Conservation (phyloP, 2,797 vertebrate species). For the Clarias platycephalus region DNA sequence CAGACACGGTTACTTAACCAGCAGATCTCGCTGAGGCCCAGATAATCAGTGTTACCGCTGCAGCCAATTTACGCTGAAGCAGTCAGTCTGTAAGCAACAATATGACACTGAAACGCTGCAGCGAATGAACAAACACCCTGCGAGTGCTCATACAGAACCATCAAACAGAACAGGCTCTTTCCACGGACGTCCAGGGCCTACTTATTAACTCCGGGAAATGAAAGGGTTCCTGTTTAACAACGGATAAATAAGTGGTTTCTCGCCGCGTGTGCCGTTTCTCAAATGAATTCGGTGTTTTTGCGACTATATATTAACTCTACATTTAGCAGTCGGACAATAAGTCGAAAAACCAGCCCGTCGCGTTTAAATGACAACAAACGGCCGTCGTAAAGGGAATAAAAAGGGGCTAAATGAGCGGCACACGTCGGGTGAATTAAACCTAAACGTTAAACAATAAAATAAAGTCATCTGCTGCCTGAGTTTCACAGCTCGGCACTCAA, state of each 20-base stretch:
- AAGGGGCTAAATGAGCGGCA: background rate
- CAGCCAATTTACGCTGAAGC: slow-evolving; percentile 50
- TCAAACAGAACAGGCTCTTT: background rate
- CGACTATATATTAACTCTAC: background rate
- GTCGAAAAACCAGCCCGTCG: slow-evolving; percentile 4
- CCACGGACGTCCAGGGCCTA: background rate
- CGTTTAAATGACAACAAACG: slow-evolving; percentile 13
- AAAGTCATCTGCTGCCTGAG: slow-evolving; percentile 3
- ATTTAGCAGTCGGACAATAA: background rate
- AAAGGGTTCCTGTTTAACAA: background rate
- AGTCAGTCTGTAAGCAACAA: slow-evolving; percentile 42
- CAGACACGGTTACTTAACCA: slow-evolving; percentile 53
- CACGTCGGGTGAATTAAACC: slow-evolving; percentile 11
- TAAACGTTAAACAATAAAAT: slow-evolving; percentile 33
- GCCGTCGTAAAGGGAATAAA: slow-evolving; percentile 15
- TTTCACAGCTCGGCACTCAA: slow-evolving; percentile 5
- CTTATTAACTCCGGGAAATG: slow-evolving; percentile 19
- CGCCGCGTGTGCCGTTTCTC: background rate
- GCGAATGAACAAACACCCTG: slow-evolving; percentile 15
- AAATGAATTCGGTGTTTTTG: background rate
- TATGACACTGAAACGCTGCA: slow-evolving; percentile 27
- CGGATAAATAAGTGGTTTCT: background rate
- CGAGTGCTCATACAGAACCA: background rate
- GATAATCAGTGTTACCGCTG: slow-evolving; percentile 48
- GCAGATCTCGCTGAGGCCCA: slow-evolving; percentile 42